Percentiles rank a stretch among this genome's conserved stretches.
phyloP scores from a whole-genome alignment of 2,888 invertebrate genomes.

The Tenthredo distinguenda region DNA sequence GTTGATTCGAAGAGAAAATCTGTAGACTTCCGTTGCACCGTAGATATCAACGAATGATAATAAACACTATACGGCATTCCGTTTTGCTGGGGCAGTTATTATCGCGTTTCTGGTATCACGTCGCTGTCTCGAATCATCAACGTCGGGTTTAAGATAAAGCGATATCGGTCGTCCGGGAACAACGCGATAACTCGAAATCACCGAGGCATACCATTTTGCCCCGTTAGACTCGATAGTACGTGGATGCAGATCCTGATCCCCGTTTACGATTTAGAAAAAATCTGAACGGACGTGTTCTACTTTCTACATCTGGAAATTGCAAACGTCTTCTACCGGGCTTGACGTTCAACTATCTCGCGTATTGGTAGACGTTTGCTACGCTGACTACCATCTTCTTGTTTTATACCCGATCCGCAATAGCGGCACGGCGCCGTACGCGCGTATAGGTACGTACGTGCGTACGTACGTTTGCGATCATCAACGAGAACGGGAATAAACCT shows the following conservation, averaged over 20 bases:
- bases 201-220: conserved; percentile 18
- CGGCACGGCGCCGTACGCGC: neutral
- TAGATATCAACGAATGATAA: neutral
- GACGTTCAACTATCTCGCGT: conserved; percentile 1
- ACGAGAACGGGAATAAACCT: conserved; percentile 48
- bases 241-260: conserved; percentile 32
- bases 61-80: neutral
- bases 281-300: conserved; percentile 32
- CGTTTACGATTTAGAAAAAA: conserved; percentile 27
- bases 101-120: neutral
- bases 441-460: neutral
- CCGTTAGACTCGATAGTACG: conserved; percentile 4
- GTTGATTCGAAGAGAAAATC: neutral
- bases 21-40: neutral
- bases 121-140: conserved; percentile 34
- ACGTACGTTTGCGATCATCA: conserved; percentile 1
- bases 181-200: conserved; percentile 41
- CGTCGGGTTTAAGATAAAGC: conserved; percentile 23
- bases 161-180: conserved; percentile 35
- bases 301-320: conserved; percentile 34
- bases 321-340: conserved; percentile 13
- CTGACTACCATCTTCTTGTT: conserved; percentile 23
- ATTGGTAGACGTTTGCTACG: neutral
- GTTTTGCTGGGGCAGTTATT: conserved; percentile 2
- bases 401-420: conserved; percentile 5